These are phyloP conservation scores for Corella eumyota DNA, from an alignment of 23 tunicate genomes.

Conservation along the genomic window DNA sequence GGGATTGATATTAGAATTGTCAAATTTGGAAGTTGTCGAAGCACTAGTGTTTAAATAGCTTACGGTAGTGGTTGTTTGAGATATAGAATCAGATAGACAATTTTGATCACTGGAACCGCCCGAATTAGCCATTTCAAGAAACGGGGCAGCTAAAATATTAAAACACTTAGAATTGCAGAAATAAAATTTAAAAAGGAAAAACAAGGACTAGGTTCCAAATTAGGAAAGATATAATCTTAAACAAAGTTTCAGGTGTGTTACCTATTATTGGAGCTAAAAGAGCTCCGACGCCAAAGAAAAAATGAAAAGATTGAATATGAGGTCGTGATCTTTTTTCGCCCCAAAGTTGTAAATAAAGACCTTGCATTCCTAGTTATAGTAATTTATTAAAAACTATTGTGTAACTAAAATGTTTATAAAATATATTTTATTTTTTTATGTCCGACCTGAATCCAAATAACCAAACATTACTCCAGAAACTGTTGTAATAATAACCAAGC, in stretches of 20 bases:
- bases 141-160: conserved; percentile 53
- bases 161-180: not conserved
- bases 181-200: not conserved
- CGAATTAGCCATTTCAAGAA: conserved; percentile 69
- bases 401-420: not conserved
- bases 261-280: conserved; percentile 77
- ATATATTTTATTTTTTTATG: not conserved
- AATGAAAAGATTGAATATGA: conserved; percentile 75
- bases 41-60: too few relatives aligned
- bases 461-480: conserved; percentile 61
- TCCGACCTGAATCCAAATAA: conserved; percentile 63
- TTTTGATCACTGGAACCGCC: too few relatives aligned
- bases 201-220: not conserved
- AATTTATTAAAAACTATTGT: not conserved
- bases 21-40: too few relatives aligned
- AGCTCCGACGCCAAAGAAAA: conserved; percentile 78
- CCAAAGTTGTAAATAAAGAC: conserved; percentile 69
- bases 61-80: too few relatives aligned
- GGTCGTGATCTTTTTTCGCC: conserved; percentile 86
- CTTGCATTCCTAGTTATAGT: conserved; percentile 31
- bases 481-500: conserved; percentile 38
- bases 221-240: too few relatives aligned
- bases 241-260: too few relatives aligned
- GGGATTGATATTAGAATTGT: conserved; percentile 53
- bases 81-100: too few relatives aligned